A percentile compares a stretch with the other conserved stretches of the same genome.
These are phyloP conservation scores for Zosterops hypoxanthus DNA, from an alignment of 2,113 vertebrate genomes.

Conservation along the genomic window DNA sequence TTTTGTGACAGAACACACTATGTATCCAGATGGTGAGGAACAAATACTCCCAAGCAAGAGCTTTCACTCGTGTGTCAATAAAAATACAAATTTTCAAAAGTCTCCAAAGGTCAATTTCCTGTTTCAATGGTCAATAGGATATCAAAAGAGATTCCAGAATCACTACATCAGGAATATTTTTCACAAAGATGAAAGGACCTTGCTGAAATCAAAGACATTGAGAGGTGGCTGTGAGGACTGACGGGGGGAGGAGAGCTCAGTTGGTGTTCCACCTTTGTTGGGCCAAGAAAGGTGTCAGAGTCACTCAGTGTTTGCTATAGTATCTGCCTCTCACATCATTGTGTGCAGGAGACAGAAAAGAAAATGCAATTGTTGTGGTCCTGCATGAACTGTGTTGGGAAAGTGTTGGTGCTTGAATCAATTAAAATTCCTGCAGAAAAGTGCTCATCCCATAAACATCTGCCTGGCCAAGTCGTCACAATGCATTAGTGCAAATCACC, in stretches of 20 bases:
- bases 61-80: background rate
- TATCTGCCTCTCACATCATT: background rate
- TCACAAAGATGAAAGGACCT: background rate
- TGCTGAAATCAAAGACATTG: background rate
- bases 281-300: background rate
- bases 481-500: background rate
- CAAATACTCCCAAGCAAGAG: background rate
- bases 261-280: background rate
- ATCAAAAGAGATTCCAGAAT: background rate
- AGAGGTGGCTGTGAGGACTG: background rate
- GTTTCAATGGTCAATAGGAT: background rate
- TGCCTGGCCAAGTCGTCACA: background rate
- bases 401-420: background rate
- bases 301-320: background rate
- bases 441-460: background rate
- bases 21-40: background rate
- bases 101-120: background rate
- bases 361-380: background rate
- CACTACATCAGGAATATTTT: background rate
- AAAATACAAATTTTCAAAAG: background rate
- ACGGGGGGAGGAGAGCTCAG: fast-evolving
- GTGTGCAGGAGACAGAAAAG: background rate
- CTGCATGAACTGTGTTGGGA: background rate
- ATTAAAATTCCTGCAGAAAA: background rate
- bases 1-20: background rate